Conservation (phyloP, 2,888 invertebrate genomes). For the Actias luna region DNA sequence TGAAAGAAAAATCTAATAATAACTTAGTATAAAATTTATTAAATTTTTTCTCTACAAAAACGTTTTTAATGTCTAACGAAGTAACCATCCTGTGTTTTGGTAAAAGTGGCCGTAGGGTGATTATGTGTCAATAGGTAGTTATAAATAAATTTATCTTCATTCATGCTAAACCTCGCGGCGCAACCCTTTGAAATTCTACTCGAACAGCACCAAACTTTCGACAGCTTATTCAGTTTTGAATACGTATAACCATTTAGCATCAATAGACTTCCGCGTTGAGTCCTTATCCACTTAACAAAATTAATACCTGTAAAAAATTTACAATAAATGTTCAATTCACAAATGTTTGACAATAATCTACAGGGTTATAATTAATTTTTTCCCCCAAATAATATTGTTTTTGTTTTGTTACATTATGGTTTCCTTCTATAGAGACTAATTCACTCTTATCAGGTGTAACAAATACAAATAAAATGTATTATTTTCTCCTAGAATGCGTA, state of each 20-base stretch:
- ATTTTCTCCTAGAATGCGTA: no score
- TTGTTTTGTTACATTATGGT: no score
- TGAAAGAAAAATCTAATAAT: background rate
- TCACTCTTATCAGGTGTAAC: no score
- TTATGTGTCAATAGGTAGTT: conserved; percentile 27
- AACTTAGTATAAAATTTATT: background rate
- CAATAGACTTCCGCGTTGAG: background rate
- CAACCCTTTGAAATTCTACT: conserved; percentile 7
- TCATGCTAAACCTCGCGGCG: background rate
- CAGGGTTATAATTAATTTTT: no score
- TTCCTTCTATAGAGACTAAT: no score
- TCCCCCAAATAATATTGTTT: no score
- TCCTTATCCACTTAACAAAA: background rate
- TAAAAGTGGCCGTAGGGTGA: conserved; percentile 29
- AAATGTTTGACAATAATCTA: background rate
- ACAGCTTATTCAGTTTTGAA: conserved; percentile 22
- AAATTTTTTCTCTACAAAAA: background rate
- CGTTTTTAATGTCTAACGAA: conserved; percentile 11
- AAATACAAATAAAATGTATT: no score
- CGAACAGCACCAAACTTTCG: conserved; percentile 24
- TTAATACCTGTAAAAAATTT: background rate
- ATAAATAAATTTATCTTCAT: background rate
- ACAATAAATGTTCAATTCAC: background rate
- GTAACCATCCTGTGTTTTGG: conserved; percentile 25
- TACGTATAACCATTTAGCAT: conserved; percentile 26